Evolutionary conservation across 2,888 invertebrate species (phyloP).

Genomic region (Agriotes lineatus): DNA sequence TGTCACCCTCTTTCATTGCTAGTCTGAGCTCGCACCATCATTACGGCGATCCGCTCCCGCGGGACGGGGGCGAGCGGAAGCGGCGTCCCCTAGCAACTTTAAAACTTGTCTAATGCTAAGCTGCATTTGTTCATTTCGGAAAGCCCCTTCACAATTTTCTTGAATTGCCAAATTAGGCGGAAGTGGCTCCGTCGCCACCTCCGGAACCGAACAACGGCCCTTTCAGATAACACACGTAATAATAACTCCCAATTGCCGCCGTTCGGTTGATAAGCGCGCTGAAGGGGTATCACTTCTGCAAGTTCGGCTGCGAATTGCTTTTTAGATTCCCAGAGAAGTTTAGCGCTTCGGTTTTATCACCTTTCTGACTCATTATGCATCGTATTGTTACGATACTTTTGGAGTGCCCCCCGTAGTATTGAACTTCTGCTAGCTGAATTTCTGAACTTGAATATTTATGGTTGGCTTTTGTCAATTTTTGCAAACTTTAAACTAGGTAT

Average conservation of each 20-base stretch:
- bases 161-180: conserved; percentile 8
- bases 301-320: too few species aligned
- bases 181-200: background rate
- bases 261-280: background rate
- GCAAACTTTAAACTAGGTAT: too few species aligned
- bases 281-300: background rate
- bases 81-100: conserved; percentile 45
- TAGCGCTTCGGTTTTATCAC: too few species aligned
- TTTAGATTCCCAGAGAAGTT: too few species aligned
- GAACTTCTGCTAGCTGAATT: too few species aligned
- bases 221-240: conserved; percentile 12
- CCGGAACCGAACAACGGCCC: background rate
- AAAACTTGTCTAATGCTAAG: conserved; percentile 39
- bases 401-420: too few species aligned
- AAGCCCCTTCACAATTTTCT: conserved; percentile 4
- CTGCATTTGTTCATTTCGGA: conserved; percentile 21
- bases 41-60: conserved; percentile 47
- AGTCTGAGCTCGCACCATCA: conserved; percentile 43
- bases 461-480: too few species aligned
- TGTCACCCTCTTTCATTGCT: conserved; percentile 45
- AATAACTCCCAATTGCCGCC: background rate
- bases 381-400: too few species aligned
- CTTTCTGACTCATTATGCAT: too few species aligned
- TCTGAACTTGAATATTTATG: too few species aligned
- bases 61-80: conserved; percentile 40